These are phyloP conservation scores for Heterodera filipjevi DNA, from an alignment of 2,888 invertebrate species.

Conservation along the genomic window DNA sequence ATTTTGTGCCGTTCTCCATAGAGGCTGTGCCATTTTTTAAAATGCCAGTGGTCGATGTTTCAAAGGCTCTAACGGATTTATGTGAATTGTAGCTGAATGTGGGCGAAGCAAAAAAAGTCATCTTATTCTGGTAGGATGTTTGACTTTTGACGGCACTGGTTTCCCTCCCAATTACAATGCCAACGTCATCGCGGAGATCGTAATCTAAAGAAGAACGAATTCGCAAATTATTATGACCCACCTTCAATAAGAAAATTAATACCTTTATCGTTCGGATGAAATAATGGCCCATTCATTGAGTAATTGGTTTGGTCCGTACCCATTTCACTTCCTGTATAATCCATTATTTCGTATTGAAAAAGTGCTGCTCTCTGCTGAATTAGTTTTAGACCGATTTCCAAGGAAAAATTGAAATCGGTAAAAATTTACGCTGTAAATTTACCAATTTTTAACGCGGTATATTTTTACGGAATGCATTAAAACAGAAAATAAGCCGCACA, in stretches of 20 bases:
- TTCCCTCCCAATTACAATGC: background rate
- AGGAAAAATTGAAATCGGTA: too few relatives aligned
- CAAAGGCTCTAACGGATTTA: background rate
- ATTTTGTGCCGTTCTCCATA: background rate
- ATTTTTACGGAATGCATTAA: too few relatives aligned
- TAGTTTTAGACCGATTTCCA: too few relatives aligned
- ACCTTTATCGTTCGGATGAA: background rate
- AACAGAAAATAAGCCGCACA: too few relatives aligned
- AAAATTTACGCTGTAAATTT: too few relatives aligned
- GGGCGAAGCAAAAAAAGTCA: background rate
- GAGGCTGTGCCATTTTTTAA: background rate
- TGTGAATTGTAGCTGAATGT: background rate
- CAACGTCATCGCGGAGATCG: background rate
- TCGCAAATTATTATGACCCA: too few relatives aligned
- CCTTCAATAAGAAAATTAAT: too few relatives aligned
- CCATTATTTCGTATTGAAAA: too few relatives aligned
- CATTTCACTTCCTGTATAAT: background rate
- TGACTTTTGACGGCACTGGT: background rate
- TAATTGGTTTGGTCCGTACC: background rate
- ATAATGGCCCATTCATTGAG: background rate
- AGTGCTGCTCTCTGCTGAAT: too few relatives aligned
- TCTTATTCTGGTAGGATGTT: background rate
- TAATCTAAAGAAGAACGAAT: background rate
- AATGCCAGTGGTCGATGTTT: background rate
- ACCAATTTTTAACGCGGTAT: too few relatives aligned